Base-by-base conservation (phyloP, 2,888 invertebrate species). In the Sinhomidia bicolor region DNA sequence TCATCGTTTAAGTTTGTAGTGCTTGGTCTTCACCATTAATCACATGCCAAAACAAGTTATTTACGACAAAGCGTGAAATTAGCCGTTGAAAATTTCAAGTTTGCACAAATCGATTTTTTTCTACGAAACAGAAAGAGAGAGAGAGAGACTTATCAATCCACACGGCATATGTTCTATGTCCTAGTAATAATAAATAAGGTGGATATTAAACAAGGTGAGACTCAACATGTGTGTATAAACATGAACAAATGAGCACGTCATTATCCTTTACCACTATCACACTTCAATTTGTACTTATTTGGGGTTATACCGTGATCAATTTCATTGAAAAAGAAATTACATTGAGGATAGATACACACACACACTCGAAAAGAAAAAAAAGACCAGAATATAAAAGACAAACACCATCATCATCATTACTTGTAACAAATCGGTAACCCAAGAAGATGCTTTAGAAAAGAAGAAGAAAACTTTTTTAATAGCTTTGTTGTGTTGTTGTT, bases 361-460 rank as follows among this genome's bases (percentile, higher is more conserved):
- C 36, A n/a, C n/a, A n/a, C n/a, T n/a, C 36, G 9, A 78, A 78
- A 51, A 78, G n/a, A 54, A 78, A n/a, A 14, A 17, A 65, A 23
- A 23, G 60, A 26, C 60, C 23, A 14, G 62, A 51, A 51, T n/a
- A 51, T 14, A 51, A 14, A 51, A 51, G 10, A 51, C 12, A 51
- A n/a, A 14, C n/a, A n/a, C n/a, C n/a, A n/a, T n/a, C n/a, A n/a
- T n/a, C n/a, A n/a, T n/a, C n/a, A n/a, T 51, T 51, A 4, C 51
- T 51, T 51, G 51, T 5, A 4, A 51, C 51, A 51, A 51, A 51
- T 51, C n/a, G n/a, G 51, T n/a, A 51, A 5, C 14, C n/a, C n/a
- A 51, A 44, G 14, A n/a, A 14, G 51, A 60, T 36, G 3, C 36
- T 7, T 5, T 36, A 36, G 3, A 36, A 36, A n/a, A n/a, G n/a